Evolutionary conservation across 2,113 vertebrate genomes (phyloP).

Genomic region (Ursus arctos): DNA sequence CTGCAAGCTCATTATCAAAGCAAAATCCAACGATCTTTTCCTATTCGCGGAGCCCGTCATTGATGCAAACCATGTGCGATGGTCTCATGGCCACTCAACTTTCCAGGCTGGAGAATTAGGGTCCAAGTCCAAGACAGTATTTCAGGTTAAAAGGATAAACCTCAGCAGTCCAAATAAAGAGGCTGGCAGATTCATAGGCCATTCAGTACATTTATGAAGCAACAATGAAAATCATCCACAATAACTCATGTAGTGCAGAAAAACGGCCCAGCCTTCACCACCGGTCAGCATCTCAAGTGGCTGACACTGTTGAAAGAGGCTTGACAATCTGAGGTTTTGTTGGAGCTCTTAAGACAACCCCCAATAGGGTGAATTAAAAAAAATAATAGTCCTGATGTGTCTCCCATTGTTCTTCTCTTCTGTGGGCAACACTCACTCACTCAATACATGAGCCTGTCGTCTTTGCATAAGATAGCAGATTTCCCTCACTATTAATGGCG

Average conservation of each 20-base stretch:
- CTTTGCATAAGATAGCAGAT: slow-evolving; percentile 87
- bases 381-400: not conserved
- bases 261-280: not conserved
- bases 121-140: not conserved
- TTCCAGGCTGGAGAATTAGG: not conserved
- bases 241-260: slow-evolving; percentile 40
- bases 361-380: not conserved
- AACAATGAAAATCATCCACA: not conserved
- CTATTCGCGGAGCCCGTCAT: not conserved
- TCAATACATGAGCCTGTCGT: slow-evolving; percentile 72
- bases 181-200: not conserved
- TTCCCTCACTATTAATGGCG: slow-evolving; percentile 91
- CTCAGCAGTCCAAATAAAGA: not conserved
- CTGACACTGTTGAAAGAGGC: not conserved
- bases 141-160: not conserved
- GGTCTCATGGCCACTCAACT: not conserved
- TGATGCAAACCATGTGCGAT: fast-evolving
- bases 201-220: not conserved
- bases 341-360: not conserved
- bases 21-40: not conserved
- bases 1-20: not conserved
- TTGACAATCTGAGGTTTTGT: not conserved
- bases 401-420: not conserved
- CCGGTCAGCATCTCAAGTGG: not conserved
- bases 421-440: slow-evolving; percentile 78